phyloP scores from a whole-genome alignment of 2,113 vertebrate genomes.

The Bujurquina vittata region DNA sequence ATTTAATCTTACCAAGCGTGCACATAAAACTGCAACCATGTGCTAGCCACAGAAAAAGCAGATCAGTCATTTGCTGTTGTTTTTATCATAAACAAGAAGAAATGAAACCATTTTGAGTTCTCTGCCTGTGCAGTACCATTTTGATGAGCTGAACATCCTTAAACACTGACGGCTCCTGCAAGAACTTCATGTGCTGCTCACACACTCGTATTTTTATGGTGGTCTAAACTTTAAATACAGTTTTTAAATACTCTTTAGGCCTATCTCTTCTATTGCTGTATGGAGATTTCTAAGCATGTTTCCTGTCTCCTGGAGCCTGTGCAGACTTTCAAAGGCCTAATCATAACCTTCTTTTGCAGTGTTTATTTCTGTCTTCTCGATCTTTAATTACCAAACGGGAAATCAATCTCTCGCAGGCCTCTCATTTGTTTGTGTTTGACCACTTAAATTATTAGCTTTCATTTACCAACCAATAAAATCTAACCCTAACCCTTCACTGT shows the following conservation, averaged over 20 bases:
- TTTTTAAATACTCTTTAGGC: not conserved
- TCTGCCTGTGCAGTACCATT: not conserved
- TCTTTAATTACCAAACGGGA: slow-evolving; percentile 75
- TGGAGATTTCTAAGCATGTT: slow-evolving; percentile 57
- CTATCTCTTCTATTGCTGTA: slow-evolving; percentile 27
- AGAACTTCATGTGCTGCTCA: not conserved
- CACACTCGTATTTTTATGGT: not conserved
- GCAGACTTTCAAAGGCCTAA: slow-evolving; percentile 72
- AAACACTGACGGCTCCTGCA: not conserved
- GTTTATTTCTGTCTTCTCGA: slow-evolving; percentile 72
- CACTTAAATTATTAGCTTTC: slow-evolving; percentile 74
- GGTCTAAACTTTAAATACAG: not conserved
- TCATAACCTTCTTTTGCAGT: slow-evolving; percentile 67
- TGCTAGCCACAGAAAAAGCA: not conserved
- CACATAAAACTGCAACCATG: not conserved
- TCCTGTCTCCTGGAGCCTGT: slow-evolving; percentile 50
- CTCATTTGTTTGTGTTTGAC: slow-evolving; percentile 77
- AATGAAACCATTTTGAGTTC: not conserved
- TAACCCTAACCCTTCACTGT: not conserved
- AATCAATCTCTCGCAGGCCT: slow-evolving; percentile 75
- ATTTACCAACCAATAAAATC: slow-evolving; percentile 69
- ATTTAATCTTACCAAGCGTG: not conserved
- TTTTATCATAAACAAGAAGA: not conserved
- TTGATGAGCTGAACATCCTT: not conserved
- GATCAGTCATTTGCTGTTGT: not conserved